phyloP scores from a whole-genome alignment of 1,140 invertebrate species.

The Ctenoplectra terminalis region DNA sequence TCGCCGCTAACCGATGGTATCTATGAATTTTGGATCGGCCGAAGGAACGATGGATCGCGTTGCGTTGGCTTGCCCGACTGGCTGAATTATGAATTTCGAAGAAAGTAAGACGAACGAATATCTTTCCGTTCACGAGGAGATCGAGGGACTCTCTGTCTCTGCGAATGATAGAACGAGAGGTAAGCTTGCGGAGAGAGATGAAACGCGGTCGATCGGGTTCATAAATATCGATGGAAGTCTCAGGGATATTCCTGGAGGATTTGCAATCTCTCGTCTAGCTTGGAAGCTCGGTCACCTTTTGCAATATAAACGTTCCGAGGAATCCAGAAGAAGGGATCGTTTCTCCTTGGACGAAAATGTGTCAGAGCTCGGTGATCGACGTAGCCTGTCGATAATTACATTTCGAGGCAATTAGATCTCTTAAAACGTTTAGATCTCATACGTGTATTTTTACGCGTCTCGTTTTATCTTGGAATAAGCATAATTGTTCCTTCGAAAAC shows the following conservation, averaged over 20 bases:
- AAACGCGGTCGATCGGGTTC: constrained; percentile 55
- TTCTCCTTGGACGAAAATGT: neutral
- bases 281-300: constrained; percentile 50
- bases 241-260: constrained; percentile 58
- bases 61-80: neutral
- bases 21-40: constrained; percentile 33
- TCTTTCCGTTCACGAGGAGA: constrained; percentile 33
- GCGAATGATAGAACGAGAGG: neutral
- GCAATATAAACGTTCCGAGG: constrained; percentile 59
- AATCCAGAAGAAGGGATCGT: constrained; percentile 44
- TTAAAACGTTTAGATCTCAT: no score
- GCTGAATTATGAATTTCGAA: constrained; percentile 49
- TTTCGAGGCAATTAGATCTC: no score
- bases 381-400: no score
- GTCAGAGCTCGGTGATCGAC: neutral
- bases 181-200: neutral
- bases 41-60: neutral
- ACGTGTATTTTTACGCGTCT: no score
- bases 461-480: no score
- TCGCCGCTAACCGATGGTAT: neutral
- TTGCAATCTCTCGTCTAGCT: constrained; percentile 45
- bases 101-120: constrained; percentile 53
- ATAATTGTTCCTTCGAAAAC: no score
- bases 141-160: constrained; percentile 25
- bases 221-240: constrained; percentile 58